Evolutionary conservation across 2,888 invertebrate species (phyloP), one percentile per base, ranked within the genome.

Genomic region (Dryomyza anilis): DNA sequence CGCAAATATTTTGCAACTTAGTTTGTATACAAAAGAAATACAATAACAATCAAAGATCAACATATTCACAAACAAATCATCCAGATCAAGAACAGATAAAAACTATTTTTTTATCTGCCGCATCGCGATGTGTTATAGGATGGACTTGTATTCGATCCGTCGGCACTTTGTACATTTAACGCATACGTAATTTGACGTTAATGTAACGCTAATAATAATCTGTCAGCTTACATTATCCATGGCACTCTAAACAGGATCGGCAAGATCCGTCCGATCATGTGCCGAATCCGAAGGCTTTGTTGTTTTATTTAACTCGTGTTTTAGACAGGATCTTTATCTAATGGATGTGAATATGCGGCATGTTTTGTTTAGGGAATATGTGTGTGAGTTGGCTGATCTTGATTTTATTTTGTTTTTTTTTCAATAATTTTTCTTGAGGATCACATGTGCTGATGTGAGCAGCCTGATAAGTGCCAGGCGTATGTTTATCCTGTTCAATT

Each of bases 141-240:
- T n/a, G n/a, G n/a, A n/a, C n/a, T n/a, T 33, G 29, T 2, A 14
- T 53, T n/a, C 30, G 33, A 14, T 53, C 1, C 7, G 63, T 48
- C 63, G 65, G 21, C 61, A 61, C 16, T 52, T 50, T 55, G 33
- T 55, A n/a, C 36, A 19, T 30, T 25, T 7, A 3, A 14, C 19
- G 55, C 36, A 73, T 72, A 71, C 71, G 73, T 78, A 79, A 79
- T 78, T 78, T 77, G 74, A 75, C 76, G 76, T 77, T 79, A 79
- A 80, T 79, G 78, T 75, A 76, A 75, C 77, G 77, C 77, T 76
- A 76, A 78, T 78, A 77, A 79, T 77, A 77, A 80, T 76, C 76
- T 76, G 74, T 79, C 79, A 77, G 76, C 73, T 73, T 71, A 70
- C 72, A 76, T 76, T 76, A 73, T 52, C 36, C 25, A 67, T 63